These are phyloP conservation scores for Poecilia picta DNA, from an alignment of 2,797 vertebrate species.

Conservation along the genomic window DNA sequence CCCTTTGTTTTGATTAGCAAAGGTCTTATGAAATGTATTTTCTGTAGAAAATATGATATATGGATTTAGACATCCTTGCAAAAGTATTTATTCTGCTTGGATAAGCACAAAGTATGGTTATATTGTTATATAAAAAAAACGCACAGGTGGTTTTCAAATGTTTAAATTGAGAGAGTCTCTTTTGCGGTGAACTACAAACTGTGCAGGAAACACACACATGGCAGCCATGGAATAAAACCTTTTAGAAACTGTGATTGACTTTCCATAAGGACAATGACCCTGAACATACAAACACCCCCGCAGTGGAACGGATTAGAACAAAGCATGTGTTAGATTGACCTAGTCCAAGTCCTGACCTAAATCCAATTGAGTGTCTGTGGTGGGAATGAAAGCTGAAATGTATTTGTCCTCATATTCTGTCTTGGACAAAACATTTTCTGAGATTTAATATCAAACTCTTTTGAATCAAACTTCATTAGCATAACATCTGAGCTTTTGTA, in stretches of 20 bases:
- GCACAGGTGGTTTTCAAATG: neutral
- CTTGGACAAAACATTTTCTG: neutral
- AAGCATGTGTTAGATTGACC: neutral
- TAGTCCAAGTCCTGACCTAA: neutral
- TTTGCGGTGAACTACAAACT: neutral
- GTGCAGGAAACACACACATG: neutral
- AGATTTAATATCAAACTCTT: neutral
- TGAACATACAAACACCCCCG: neutral
- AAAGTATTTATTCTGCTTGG: neutral
- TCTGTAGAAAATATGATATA: neutral
- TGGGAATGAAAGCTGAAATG: neutral
- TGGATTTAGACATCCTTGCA: neutral
- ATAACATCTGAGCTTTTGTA: neutral
- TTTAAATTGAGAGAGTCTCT: neutral
- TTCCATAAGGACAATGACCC: neutral
- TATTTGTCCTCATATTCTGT: neutral
- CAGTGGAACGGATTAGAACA: neutral
- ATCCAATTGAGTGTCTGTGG: neutral
- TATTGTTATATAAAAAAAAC: neutral
- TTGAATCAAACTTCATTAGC: neutral
- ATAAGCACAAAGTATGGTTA: neutral
- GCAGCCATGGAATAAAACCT: neutral
- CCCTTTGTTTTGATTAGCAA: neutral
- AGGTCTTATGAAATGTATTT: neutral
- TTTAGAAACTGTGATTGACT: neutral